Percentiles rank a stretch among this genome's conserved stretches.
phyloP scores from a whole-genome alignment of 2,113 vertebrate species.

The Caloenas nicobarica region DNA sequence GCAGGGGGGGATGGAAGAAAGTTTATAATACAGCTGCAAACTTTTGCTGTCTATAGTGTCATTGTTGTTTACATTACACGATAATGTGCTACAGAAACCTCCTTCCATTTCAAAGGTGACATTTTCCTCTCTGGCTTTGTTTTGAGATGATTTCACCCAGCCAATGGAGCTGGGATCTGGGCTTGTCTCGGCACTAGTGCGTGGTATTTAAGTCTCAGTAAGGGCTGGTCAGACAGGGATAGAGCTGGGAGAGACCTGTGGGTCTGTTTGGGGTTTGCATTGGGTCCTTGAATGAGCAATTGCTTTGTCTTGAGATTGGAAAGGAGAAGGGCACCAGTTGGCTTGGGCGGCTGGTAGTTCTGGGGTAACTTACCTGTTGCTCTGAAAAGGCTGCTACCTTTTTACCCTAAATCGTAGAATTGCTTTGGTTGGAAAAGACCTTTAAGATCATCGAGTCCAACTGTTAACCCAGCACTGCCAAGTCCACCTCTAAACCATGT shows the following conservation, averaged over 20 bases:
- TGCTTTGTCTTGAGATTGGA: background rate
- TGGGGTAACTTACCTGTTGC: background rate
- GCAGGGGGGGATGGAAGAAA: background rate
- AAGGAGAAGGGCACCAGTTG: background rate
- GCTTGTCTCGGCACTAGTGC: accelerated
- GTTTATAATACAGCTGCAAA: constrained; percentile 60
- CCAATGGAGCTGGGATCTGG: background rate
- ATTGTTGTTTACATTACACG: background rate
- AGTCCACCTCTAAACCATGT: no score
- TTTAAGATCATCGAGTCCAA: no score
- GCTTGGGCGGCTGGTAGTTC: background rate
- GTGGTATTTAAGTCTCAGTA: no score
- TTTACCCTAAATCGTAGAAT: background rate
- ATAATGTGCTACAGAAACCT: constrained; percentile 20
- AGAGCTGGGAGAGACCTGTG: background rate
- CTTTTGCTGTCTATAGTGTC: constrained; percentile 39
- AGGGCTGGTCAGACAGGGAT: no score
- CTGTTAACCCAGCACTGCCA: no score
- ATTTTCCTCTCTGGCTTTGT: background rate
- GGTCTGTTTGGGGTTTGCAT: background rate
- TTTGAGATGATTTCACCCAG: background rate
- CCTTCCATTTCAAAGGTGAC: background rate
- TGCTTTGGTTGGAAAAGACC: no score
- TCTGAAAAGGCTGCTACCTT: background rate
- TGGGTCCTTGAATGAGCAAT: no score